Evolutionary conservation across 2,888 invertebrate genomes (phyloP), one percentile per base, ranked within the genome.

Genomic region (Crossocerus cetratus): DNA sequence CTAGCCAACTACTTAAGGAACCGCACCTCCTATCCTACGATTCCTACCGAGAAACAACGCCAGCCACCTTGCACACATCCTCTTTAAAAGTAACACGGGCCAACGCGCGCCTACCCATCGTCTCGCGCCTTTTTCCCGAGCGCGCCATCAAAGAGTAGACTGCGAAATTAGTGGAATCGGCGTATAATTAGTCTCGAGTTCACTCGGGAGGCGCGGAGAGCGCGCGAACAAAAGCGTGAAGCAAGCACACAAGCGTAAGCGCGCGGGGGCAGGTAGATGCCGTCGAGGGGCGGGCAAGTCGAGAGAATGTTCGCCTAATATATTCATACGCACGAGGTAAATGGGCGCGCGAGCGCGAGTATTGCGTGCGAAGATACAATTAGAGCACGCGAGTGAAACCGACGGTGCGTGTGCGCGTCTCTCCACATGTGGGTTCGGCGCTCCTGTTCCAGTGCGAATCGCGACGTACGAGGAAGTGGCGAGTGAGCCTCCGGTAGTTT

Each of bases 261-360:
- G 16, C 16, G 49, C n/a, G 49, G 16, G 16, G 5, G 45, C 2
- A 49, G 16, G 49, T 49, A 49, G 16, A 49, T 16, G 49, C 14
- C 4, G 16, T 49, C 14, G 43, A 43, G 49, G 16, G 16, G 14
- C 49, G 13, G 43, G 43, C 5, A 43, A 13, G 13, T 16, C n/a
- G 5, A 49, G 49, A 21, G 22, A n/a, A n/a, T 13, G 22, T 22
- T 8, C 2, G 22, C 43, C 23, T 43, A n/a, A 59, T 59, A 21
- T 59, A 59, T 59, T 59, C 58, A 59, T 59, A 59, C 58, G 58
- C 58, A 59, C 58, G 58, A 43, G 13, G 18, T 16, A 18, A 23
- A 4, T n/a, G 43, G 18, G 23, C 14, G 14, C 13, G 16, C 16
- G 14, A 23, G 32, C 21, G 21, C 57, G 43, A 43, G 58, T 5